phyloP scores from a whole-genome alignment of 2,888 invertebrate genomes.

The Synanthedon myopaeformis region DNA sequence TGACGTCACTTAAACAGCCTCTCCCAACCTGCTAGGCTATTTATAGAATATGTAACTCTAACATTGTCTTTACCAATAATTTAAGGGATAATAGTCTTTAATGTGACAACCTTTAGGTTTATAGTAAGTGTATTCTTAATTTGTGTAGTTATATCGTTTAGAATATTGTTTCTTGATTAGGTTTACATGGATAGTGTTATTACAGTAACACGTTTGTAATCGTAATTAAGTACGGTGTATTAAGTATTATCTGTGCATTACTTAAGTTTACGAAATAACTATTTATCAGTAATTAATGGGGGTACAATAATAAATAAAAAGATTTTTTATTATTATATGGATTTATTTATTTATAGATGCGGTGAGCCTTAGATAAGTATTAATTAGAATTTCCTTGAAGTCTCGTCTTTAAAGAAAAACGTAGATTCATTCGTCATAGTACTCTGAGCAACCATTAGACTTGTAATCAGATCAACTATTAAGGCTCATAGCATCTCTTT shows the following conservation, averaged over 20 bases:
- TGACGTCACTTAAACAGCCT: not conserved
- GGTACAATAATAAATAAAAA: no score
- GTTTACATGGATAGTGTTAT: not conserved
- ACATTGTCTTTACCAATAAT: not conserved
- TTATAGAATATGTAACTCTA: slow-evolving; percentile 1
- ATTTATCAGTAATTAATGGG: no score
- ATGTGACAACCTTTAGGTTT: not conserved
- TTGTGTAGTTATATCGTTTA: not conserved
- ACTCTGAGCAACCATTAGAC: no score
- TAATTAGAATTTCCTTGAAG: no score
- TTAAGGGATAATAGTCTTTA: not conserved
- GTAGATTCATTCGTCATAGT: no score
- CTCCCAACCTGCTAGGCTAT: slow-evolving; percentile 3
- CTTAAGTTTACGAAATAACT: no score
- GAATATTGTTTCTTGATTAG: not conserved
- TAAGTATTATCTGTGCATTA: not conserved
- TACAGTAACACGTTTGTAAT: not conserved
- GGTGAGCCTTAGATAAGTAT: no score
- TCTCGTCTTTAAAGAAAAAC: no score
- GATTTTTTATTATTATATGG: no score
- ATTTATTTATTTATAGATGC: no score
- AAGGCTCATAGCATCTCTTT: no score
- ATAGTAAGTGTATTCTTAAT: not conserved
- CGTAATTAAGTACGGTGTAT: not conserved
- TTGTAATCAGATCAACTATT: no score